Conservation (phyloP, 2,888 invertebrate species). For the Camptogramma bilineatum region DNA sequence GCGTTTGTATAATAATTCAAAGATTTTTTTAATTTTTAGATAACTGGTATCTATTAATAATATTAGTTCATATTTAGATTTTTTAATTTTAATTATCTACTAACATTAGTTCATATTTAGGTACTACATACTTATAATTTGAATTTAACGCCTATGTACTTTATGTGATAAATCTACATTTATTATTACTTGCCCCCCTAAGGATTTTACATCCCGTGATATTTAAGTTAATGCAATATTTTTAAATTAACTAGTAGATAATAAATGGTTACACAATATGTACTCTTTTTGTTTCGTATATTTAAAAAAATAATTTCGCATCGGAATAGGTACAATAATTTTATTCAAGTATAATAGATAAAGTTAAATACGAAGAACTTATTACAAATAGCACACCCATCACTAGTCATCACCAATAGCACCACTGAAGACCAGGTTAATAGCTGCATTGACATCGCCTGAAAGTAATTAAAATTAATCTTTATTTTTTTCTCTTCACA, state of each 20-base stretch:
- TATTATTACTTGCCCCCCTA: constrained; percentile 59
- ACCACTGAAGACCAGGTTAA: constrained; percentile 93
- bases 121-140: constrained; percentile 21
- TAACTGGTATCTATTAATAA: constrained; percentile 10
- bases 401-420: constrained; percentile 73
- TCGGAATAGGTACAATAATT: background rate
- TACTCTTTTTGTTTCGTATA: constrained; percentile 5
- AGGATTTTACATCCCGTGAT: constrained; percentile 68
- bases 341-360: background rate
- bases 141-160: constrained; percentile 29
- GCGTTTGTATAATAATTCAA: constrained; percentile 8
- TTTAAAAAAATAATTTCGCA: background rate
- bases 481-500: too few relatives aligned
- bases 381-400: background rate
- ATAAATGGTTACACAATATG: constrained; percentile 33
- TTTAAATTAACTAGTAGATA: constrained; percentile 59
- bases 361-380: background rate
- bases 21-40: constrained; percentile 8
- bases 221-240: constrained; percentile 53
- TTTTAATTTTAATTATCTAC: constrained; percentile 9
- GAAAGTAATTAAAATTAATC: constrained; percentile 41
- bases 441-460: constrained; percentile 96
- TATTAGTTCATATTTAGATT: constrained; percentile 11
- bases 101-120: constrained; percentile 9
- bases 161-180: constrained; percentile 44